These are phyloP conservation scores for Coendou prehensilis DNA, from an alignment of 2,797 vertebrate species.

Conservation along the genomic window DNA sequence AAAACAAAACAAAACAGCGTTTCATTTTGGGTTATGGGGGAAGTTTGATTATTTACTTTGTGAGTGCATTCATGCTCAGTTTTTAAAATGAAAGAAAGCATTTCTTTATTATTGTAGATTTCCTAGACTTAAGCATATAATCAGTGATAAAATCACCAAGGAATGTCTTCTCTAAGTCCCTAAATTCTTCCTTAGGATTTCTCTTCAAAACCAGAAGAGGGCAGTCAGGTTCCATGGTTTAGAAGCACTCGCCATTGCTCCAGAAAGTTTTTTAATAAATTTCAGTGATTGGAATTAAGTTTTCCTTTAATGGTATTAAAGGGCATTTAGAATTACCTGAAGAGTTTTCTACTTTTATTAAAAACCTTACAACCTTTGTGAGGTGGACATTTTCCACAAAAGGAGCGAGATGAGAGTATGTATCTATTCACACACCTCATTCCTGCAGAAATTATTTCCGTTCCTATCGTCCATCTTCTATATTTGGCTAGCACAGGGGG, in stretches of 20 bases:
- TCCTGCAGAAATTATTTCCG: neutral
- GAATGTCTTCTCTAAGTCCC: neutral
- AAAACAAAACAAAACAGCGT: neutral
- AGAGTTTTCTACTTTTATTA: conserved; percentile 63
- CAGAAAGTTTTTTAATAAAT: conserved; percentile 80
- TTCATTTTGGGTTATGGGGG: neutral
- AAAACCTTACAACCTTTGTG: conserved; percentile 55
- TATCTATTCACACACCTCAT: neutral
- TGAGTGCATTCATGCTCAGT: neutral
- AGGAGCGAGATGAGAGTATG: neutral
- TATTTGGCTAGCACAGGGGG: neutral
- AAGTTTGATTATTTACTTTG: neutral
- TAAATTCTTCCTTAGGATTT: conserved; percentile 73
- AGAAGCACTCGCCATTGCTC: neutral
- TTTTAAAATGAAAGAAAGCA: neutral
- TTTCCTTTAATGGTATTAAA: conserved; percentile 81
- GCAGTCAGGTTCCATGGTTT: conserved; percentile 87
- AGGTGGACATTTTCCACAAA: conserved; percentile 47
- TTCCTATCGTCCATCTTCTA: neutral
- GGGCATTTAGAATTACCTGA: conserved; percentile 84
- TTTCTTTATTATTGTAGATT: neutral
- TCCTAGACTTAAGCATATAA: neutral
- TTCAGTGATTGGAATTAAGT: conserved; percentile 85
- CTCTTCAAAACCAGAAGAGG: conserved; percentile 88
- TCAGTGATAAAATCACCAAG: neutral